A percentile compares a stretch with the other conserved stretches of the same genome.
These are phyloP conservation scores for Amyelois transitella DNA, from an alignment of 1,140 invertebrate genomes.

Conservation along the genomic window DNA sequence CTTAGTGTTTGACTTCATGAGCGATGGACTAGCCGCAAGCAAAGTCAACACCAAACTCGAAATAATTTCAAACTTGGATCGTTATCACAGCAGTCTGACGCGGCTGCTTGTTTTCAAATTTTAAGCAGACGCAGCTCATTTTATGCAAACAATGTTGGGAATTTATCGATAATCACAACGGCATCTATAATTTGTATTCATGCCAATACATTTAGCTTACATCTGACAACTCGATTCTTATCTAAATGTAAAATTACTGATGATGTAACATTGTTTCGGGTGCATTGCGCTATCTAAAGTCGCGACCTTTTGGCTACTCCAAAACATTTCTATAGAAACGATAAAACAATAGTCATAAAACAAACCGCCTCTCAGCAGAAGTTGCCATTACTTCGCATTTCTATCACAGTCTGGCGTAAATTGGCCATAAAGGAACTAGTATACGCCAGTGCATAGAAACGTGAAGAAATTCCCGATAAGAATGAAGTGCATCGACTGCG, in stretches of 20 bases:
- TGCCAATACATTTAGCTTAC: neutral
- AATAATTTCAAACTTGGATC: constrained; percentile 25
- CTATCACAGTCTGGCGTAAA: constrained; percentile 34
- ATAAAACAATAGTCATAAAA: constrained; percentile 14
- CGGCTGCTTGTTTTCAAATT: constrained; percentile 11
- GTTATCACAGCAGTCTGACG: constrained; percentile 21
- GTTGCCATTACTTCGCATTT: constrained; percentile 14
- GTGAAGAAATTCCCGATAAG: constrained; percentile 35
- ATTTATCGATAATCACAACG: constrained; percentile 1
- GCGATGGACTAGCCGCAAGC: constrained; percentile 19
- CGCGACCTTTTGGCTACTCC: constrained; percentile 16
- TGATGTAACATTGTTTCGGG: constrained; percentile 6
- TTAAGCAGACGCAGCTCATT: constrained; percentile 14
- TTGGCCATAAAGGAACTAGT: constrained; percentile 40
- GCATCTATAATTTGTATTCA: neutral
- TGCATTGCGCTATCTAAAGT: constrained; percentile 19
- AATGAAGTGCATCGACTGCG: constrained; percentile 34
- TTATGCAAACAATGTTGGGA: constrained; percentile 12
- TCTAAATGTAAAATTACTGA: neutral
- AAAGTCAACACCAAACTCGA: constrained; percentile 22
- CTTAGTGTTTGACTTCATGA: constrained; percentile 26
- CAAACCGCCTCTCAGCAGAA: constrained; percentile 8
- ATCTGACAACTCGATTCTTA: neutral
- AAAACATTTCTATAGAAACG: constrained; percentile 7
- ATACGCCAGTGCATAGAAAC: constrained; percentile 30